phyloP scores from a whole-genome alignment of 2,888 invertebrate species.

The Pristionchus entomophagus region DNA sequence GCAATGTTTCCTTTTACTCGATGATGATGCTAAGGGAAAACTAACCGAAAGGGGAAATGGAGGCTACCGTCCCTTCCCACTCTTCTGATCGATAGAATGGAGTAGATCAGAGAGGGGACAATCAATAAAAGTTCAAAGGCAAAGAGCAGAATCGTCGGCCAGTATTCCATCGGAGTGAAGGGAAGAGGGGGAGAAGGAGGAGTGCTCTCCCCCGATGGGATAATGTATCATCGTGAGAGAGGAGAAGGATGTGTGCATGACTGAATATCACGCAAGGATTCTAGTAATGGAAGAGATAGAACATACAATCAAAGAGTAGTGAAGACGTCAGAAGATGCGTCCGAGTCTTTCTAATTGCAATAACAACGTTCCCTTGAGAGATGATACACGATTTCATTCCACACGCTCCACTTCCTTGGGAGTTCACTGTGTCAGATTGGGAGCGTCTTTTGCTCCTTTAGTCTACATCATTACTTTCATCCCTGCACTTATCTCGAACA shows the following conservation, averaged over 20 bases:
- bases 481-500: too few relatives aligned
- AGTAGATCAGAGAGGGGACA: not conserved
- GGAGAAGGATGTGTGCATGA: not conserved
- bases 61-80: not conserved
- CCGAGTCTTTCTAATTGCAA: not conserved
- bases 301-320: not conserved
- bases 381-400: too few relatives aligned
- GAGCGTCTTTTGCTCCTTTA: too few relatives aligned
- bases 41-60: not conserved
- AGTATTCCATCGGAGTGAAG: not conserved
- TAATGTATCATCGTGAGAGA: constrained; percentile 16
- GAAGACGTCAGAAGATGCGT: not conserved
- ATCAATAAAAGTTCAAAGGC: not conserved
- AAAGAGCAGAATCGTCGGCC: not conserved
- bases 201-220: not conserved
- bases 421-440: too few relatives aligned
- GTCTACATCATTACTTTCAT: too few relatives aligned
- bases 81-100: not conserved
- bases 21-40: too few relatives aligned
- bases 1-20: too few relatives aligned
- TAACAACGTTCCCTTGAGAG: too few relatives aligned
- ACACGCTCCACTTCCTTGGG: too few relatives aligned
- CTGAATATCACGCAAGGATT: not conserved
- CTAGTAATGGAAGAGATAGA: not conserved
- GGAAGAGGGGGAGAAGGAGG: too few relatives aligned